Evolutionary conservation across 2,888 invertebrate genomes (phyloP).

Genomic region (Thera obeliscata): DNA sequence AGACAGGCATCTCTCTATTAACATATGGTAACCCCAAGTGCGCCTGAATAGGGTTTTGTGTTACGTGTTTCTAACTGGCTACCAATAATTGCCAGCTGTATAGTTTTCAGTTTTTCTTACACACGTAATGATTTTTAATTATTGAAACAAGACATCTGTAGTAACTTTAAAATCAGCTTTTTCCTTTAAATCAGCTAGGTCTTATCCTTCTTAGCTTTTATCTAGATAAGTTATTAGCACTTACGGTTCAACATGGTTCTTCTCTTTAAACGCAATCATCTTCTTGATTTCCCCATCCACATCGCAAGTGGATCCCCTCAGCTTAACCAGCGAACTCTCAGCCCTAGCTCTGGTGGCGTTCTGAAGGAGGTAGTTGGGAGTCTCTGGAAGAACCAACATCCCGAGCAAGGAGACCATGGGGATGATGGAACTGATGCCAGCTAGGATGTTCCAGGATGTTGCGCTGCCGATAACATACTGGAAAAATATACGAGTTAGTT

Average conservation of each 20-base stretch:
- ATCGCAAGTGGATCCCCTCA: constrained; percentile 86
- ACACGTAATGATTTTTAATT: too few species aligned
- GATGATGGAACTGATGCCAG: constrained; percentile 85
- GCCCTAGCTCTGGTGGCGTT: constrained; percentile 85
- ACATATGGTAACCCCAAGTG: too few species aligned
- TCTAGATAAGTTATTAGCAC: background rate
- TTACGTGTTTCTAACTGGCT: too few species aligned
- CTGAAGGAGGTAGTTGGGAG: constrained; percentile 88
- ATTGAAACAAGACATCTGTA: too few species aligned
- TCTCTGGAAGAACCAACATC: constrained; percentile 88
- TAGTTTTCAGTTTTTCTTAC: too few species aligned
- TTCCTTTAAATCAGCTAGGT: too few species aligned
- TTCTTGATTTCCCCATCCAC: constrained; percentile 86
- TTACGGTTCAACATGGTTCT: constrained; percentile 86
- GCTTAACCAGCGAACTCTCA: constrained; percentile 80
- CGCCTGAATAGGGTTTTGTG: too few species aligned
- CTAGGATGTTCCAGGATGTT: constrained; percentile 86
- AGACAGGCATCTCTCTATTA: too few species aligned
- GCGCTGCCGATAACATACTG: constrained; percentile 85
- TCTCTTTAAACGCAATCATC: constrained; percentile 85
- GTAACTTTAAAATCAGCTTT: too few species aligned
- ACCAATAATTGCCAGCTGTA: too few species aligned
- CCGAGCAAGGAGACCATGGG: constrained; percentile 85
- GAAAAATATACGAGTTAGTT: background rate
- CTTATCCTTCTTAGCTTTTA: background rate